phyloP scores from a whole-genome alignment of 2,113 vertebrate species.

The Scatophagus argus region DNA sequence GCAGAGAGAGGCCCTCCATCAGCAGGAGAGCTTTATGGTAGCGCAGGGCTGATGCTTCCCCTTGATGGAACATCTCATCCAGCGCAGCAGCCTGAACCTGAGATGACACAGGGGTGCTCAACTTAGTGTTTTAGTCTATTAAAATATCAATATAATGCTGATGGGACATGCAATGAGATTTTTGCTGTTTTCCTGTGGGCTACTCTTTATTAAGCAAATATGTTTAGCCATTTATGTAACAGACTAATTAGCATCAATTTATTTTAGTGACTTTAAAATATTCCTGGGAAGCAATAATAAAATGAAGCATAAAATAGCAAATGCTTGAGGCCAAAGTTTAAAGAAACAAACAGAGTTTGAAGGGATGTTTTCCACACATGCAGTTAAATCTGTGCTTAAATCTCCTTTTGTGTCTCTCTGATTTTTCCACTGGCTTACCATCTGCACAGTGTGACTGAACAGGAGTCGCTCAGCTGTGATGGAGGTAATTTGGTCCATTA shows the following conservation, averaged over 20 bases:
- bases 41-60: constrained; percentile 89
- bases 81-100: constrained; percentile 95
- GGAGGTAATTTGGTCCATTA: constrained; percentile 95
- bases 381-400: no score
- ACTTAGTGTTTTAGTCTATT: not conserved
- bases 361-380: not conserved
- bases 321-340: not conserved
- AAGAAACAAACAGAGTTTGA: not conserved
- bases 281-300: not conserved
- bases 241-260: not conserved
- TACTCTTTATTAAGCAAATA: not conserved
- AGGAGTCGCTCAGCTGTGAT: constrained; percentile 95
- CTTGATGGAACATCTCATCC: constrained; percentile 98
- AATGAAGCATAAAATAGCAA: no score
- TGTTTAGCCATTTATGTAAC: not conserved
- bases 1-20: constrained; percentile 93
- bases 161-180: no score
- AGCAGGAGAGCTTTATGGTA: constrained; percentile 95
- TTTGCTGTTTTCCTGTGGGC: no score
- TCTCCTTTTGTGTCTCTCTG: not conserved
- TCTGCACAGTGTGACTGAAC: constrained; percentile 95
- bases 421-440: constrained; percentile 81
- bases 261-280: not conserved
- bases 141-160: not conserved
- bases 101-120: not conserved